Evolutionary conservation across 2,888 invertebrate species (phyloP).

Genomic region (Osmoderma eremita): DNA sequence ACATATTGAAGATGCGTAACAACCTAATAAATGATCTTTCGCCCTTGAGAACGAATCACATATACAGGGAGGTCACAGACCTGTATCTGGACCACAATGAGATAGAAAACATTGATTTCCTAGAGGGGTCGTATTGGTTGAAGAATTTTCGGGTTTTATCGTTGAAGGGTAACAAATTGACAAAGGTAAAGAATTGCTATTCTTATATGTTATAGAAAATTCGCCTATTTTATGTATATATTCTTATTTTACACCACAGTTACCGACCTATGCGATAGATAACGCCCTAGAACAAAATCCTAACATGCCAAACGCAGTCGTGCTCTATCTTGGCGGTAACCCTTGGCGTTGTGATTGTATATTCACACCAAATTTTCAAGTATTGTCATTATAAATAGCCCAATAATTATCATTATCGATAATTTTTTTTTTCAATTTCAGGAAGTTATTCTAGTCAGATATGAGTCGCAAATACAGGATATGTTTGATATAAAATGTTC

Average conservation of each 20-base stretch:
- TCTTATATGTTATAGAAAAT: not conserved
- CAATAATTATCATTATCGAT: not conserved
- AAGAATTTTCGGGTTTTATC: constrained; percentile 81
- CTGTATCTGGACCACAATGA: constrained; percentile 81
- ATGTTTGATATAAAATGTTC: constrained; percentile 77
- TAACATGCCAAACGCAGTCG: constrained; percentile 77
- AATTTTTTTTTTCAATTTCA: constrained; percentile 36
- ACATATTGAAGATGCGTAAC: constrained; percentile 72
- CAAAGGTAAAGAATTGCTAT: constrained; percentile 70
- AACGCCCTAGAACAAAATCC: constrained; percentile 79
- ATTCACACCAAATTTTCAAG: constrained; percentile 81
- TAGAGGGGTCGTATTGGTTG: constrained; percentile 84
- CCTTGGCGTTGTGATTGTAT: constrained; percentile 87
- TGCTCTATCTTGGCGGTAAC: constrained; percentile 77
- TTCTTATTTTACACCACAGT: constrained; percentile 63
- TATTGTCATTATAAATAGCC: constrained; percentile 49
- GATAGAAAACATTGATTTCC: constrained; percentile 72
- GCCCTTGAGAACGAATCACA: constrained; percentile 72
- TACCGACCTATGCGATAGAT: constrained; percentile 83
- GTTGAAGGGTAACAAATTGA: constrained; percentile 76
- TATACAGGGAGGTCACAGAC: constrained; percentile 76
- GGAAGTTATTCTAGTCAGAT: constrained; percentile 71
- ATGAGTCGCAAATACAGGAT: constrained; percentile 76
- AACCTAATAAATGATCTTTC: constrained; percentile 73
- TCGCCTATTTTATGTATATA: constrained; percentile 9